phyloP scores from a whole-genome alignment of 2,888 invertebrate genomes.

The Sycophila texana region DNA sequence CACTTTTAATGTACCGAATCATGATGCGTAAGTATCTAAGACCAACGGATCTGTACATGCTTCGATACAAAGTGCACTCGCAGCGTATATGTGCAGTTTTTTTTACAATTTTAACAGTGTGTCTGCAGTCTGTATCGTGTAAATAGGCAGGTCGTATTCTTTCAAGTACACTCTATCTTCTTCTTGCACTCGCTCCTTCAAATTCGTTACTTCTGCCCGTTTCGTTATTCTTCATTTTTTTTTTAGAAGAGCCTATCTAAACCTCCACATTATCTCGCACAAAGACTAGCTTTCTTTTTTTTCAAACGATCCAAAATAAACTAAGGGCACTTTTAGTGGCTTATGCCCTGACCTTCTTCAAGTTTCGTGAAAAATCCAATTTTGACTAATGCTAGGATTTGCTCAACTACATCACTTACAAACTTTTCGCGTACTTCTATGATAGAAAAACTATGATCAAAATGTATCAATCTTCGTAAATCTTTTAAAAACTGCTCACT shows the following conservation, averaged over 20 bases:
- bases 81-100: slow-evolving; percentile 68
- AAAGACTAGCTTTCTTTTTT: slow-evolving; percentile 69
- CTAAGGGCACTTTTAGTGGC: slow-evolving; percentile 75
- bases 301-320: slow-evolving; percentile 73
- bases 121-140: slow-evolving; percentile 67
- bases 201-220: slow-evolving; percentile 57
- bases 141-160: slow-evolving; percentile 65
- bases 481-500: slow-evolving; percentile 66
- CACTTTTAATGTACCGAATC: slow-evolving; percentile 70
- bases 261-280: slow-evolving; percentile 70
- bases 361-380: slow-evolving; percentile 80
- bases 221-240: slow-evolving; percentile 59
- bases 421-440: slow-evolving; percentile 72
- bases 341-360: slow-evolving; percentile 72
- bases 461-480: slow-evolving; percentile 77
- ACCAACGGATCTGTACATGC: slow-evolving; percentile 64
- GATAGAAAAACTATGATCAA: slow-evolving; percentile 75
- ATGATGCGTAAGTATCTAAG: slow-evolving; percentile 70
- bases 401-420: slow-evolving; percentile 80
- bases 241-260: slow-evolving; percentile 69
- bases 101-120: slow-evolving; percentile 69
- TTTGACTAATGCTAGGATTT: slow-evolving; percentile 80
- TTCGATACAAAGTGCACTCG: slow-evolving; percentile 66
- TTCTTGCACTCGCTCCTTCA: slow-evolving; percentile 57
- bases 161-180: slow-evolving; percentile 58